phyloP scores from a whole-genome alignment of 1,140 invertebrate species.

The Drosophila ohnishii region DNA sequence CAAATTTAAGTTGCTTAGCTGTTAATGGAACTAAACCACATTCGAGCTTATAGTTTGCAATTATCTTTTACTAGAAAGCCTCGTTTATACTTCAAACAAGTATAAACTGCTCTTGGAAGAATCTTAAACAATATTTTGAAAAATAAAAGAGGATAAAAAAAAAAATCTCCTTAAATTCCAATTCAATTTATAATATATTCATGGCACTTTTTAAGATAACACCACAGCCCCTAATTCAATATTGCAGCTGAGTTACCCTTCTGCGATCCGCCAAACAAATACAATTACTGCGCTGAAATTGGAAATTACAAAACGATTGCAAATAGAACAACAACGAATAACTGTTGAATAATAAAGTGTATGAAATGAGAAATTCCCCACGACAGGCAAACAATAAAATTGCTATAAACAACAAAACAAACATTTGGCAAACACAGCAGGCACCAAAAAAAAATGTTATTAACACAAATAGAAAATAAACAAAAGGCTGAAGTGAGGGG shows the following conservation, averaged over 20 bases:
- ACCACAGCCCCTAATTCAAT: background rate
- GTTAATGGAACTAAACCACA: constrained; percentile 24
- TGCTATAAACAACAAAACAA: constrained; percentile 56
- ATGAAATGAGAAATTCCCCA: constrained; percentile 44
- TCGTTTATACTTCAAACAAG: too few species aligned
- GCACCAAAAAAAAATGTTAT: constrained; percentile 42
- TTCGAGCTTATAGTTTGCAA: constrained; percentile 8
- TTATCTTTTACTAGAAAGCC: background rate
- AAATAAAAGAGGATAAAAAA: background rate
- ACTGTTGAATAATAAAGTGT: constrained; percentile 62
- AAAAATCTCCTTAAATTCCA: background rate
- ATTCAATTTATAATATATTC: constrained; percentile 1
- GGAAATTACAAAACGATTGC: constrained; percentile 15
- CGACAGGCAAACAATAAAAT: constrained; percentile 63
- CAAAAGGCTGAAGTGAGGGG: constrained; percentile 22
- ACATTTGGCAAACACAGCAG: constrained; percentile 30
- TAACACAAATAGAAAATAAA: constrained; percentile 63
- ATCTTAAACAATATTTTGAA: background rate
- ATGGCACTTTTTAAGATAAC: background rate
- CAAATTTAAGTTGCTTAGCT: constrained; percentile 33
- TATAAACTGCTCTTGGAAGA: background rate
- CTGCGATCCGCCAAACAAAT: constrained; percentile 6
- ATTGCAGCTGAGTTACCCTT: constrained; percentile 14
- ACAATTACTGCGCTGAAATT: constrained; percentile 21
- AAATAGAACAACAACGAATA: constrained; percentile 20